Conservation (phyloP, 2,113 vertebrate species). For the Pterocles gutturalis region DNA sequence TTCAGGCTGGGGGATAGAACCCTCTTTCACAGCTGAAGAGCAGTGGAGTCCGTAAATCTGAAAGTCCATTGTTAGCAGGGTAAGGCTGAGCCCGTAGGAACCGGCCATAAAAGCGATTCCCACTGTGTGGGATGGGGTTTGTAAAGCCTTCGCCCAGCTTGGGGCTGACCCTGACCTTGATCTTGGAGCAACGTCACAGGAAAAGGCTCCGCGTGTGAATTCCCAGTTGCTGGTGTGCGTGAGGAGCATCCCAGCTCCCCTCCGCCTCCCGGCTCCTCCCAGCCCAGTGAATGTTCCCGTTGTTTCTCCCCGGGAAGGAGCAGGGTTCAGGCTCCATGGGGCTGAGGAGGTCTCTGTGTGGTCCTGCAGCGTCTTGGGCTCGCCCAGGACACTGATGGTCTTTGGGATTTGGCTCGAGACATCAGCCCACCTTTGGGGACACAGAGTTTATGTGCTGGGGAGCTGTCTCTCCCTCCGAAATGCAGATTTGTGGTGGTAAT, state of each 20-base stretch:
- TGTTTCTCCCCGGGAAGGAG: background rate
- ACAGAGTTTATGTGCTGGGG: accelerated
- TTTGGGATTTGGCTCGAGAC: background rate
- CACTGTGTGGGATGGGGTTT: slow-evolving; percentile 43
- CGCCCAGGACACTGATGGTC: background rate
- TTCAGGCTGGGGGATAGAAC: slow-evolving; percentile 3
- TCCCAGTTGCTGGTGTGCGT: background rate
- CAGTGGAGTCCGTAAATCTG: background rate
- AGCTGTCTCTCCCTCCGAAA: background rate
- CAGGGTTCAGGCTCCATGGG: background rate
- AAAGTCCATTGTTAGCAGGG: background rate
- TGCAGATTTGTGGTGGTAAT: accelerated
- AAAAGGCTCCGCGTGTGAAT: background rate
- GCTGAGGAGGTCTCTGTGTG: background rate
- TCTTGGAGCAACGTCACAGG: background rate
- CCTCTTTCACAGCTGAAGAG: background rate
- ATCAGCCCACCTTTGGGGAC: background rate
- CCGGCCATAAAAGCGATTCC: background rate
- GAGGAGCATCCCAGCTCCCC: background rate
- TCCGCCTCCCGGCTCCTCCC: background rate
- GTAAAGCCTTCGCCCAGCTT: slow-evolving; percentile 46
- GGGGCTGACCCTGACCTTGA: slow-evolving; percentile 39
- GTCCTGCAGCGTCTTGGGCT: accelerated
- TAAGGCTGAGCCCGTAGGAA: background rate
- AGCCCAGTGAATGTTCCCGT: background rate